These are phyloP conservation scores for Madoqua kirkii DNA, from an alignment of 2,113 vertebrate species.

Conservation along the genomic window DNA sequence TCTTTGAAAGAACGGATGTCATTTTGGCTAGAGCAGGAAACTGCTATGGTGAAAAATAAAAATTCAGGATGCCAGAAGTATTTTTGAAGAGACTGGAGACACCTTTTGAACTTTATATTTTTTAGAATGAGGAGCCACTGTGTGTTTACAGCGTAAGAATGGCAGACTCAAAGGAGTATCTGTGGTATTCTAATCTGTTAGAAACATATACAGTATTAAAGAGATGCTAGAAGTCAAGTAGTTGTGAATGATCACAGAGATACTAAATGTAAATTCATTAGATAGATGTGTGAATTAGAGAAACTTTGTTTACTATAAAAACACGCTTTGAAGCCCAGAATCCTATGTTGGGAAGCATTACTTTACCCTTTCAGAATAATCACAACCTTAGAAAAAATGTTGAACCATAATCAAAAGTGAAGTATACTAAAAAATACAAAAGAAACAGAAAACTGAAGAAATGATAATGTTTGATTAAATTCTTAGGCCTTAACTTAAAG, in stretches of 20 bases:
- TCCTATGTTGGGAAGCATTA: neutral
- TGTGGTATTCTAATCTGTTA: neutral
- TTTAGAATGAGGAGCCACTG: neutral
- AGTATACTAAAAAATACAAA: neutral
- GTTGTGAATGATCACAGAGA: neutral
- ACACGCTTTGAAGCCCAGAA: neutral
- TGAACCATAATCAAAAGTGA: neutral
- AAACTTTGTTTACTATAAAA: conserved; percentile 7
- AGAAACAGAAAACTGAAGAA: neutral
- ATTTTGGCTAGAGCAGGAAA: neutral
- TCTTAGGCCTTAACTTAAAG: neutral
- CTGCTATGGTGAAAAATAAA: neutral
- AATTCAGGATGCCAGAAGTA: neutral
- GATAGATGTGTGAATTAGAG: neutral
- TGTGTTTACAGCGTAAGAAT: neutral
- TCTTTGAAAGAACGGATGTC: neutral
- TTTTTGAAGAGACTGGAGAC: neutral
- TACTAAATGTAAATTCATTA: neutral
- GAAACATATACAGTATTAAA: neutral
- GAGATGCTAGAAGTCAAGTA: neutral
- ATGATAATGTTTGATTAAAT: neutral
- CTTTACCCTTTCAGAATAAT: conserved; percentile 22
- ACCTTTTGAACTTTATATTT: neutral
- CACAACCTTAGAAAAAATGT: conserved; percentile 1
- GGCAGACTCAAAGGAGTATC: neutral